Evolutionary conservation across 2,797 vertebrate genomes (phyloP), one percentile per base, ranked within the genome.

Genomic region (Halcyon badia): DNA sequence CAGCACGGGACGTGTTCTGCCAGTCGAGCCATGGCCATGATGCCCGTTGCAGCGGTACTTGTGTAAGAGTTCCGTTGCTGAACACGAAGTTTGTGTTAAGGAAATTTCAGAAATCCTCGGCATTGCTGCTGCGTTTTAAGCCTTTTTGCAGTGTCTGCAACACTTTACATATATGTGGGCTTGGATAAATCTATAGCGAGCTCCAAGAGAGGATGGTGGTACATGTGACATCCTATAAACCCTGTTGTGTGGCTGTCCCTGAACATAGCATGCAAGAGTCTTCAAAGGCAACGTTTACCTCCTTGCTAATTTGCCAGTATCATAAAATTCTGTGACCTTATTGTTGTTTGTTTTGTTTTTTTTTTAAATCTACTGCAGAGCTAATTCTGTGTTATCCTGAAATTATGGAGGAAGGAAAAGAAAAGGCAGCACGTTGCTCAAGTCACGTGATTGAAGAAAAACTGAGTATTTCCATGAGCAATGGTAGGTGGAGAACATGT

Each of bases 331-430:
- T 25, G 3, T 15, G 8, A 10, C 8, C 5, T 21, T 77, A 8
- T 41, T 57, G 11, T 8, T 78, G 6, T 13, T 18, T 31, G 18
- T 30, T 18, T 18, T 42, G 16, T 35, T 35, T 35, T 35, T 35
- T 49, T 26, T 44, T 48, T 19, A 89, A 82, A 21, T 20, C 3
- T 39, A 6, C 22, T 42, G 39, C 8, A 14, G 46, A 14, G 14
- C 6, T 86, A 64, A 46, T 69, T 68, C 30, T 84, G 1, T 83
- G 9, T 94, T 80, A 91, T 83, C 6, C 26, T 94, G 95, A 17
- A 19, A 33, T 24, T 44, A 69, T 97, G 95, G 97, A 97, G 22
- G 91, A 83, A 77, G 26, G 24, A 64, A 73, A 73, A 72, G 87
- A 83, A 76, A 62, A 6, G 9, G 30, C 44, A 24, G 14, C 2